A percentile compares a stretch with the other conserved stretches of the same genome.
Evolutionary conservation across 2,797 vertebrate genomes (phyloP).

Genomic region (Lutjanus argentimaculatus): DNA sequence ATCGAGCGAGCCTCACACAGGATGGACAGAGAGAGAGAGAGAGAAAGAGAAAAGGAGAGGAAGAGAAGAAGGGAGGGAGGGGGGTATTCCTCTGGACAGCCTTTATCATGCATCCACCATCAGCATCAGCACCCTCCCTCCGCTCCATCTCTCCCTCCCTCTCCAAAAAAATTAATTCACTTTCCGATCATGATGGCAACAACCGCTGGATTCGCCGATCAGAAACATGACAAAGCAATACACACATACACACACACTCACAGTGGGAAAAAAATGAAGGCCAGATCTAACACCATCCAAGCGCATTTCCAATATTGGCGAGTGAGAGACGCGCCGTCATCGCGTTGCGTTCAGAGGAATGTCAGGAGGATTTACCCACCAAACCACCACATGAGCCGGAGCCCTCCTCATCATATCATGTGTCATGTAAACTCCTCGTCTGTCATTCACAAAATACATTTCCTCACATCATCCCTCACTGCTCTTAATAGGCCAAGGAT

Average conservation of each 20-base stretch:
- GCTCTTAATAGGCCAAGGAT: constrained; percentile 66
- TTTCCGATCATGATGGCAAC: constrained; percentile 58
- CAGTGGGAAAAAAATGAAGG: constrained; percentile 37
- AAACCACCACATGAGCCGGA: too few species aligned
- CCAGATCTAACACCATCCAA: constrained; percentile 60
- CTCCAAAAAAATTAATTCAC: constrained; percentile 40
- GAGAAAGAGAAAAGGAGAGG: neutral
- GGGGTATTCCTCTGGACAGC: constrained; percentile 69
- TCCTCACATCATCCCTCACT: constrained; percentile 15
- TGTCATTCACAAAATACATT: constrained; percentile 74
- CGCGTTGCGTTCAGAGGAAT: constrained; percentile 70
- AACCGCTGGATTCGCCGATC: constrained; percentile 52
- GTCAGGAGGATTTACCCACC: constrained; percentile 66
- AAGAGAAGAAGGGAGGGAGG: neutral
- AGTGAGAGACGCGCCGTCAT: constrained; percentile 77
- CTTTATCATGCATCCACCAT: constrained; percentile 64
- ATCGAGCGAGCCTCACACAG: constrained; percentile 74
- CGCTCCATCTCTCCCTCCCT: too few species aligned
- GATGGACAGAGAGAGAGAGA: constrained; percentile 61
- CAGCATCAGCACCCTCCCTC: constrained; percentile 17
- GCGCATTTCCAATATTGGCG: constrained; percentile 50
- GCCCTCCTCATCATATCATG: constrained; percentile 19
- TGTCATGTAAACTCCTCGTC: constrained; percentile 67
- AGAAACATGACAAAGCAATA: constrained; percentile 78
- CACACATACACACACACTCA: constrained; percentile 6